A percentile compares a stretch with the other conserved stretches of the same genome.
phyloP scores from a whole-genome alignment of 2,888 invertebrate species.

The Dendrolimus pini region DNA sequence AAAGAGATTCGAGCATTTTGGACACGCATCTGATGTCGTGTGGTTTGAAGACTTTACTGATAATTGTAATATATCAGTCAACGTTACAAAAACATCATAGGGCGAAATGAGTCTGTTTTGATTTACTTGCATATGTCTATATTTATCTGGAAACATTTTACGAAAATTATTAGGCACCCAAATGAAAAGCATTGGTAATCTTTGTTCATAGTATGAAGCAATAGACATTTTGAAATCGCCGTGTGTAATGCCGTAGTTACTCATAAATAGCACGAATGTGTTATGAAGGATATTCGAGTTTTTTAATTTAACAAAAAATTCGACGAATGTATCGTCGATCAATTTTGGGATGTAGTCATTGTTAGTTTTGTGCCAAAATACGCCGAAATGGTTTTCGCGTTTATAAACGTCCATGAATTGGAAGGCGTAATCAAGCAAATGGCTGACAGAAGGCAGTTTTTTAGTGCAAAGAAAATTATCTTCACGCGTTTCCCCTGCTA shows the following conservation, averaged over 20 bases:
- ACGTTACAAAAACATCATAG: constrained; percentile 82
- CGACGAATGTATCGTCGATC: constrained; percentile 77
- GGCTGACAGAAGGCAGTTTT: constrained; percentile 76
- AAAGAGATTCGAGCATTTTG: constrained; percentile 78
- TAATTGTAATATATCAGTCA: constrained; percentile 76
- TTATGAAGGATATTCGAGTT: constrained; percentile 74
- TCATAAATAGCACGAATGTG: constrained; percentile 81
- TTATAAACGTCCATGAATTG: constrained; percentile 79
- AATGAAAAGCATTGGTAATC: constrained; percentile 83
- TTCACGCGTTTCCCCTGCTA: constrained; percentile 75
- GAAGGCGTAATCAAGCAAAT: constrained; percentile 79
- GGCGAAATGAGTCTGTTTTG: constrained; percentile 81
- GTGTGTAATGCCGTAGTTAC: constrained; percentile 86
- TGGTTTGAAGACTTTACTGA: constrained; percentile 24
- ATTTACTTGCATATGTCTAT: constrained; percentile 76
- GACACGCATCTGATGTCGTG: constrained; percentile 72
- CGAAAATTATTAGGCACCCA: constrained; percentile 80
- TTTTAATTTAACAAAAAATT: constrained; percentile 72
- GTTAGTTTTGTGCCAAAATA: constrained; percentile 81
- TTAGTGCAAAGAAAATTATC: constrained; percentile 53
- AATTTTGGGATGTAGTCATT: constrained; percentile 23
- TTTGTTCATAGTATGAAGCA: constrained; percentile 85
- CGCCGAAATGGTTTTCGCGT: constrained; percentile 80
- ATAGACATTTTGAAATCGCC: constrained; percentile 80
- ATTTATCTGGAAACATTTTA: constrained; percentile 65